Evolutionary conservation across 2,113 vertebrate genomes (phyloP), one percentile per base, ranked within the genome.

Genomic region (Mustelus asterias): DNA sequence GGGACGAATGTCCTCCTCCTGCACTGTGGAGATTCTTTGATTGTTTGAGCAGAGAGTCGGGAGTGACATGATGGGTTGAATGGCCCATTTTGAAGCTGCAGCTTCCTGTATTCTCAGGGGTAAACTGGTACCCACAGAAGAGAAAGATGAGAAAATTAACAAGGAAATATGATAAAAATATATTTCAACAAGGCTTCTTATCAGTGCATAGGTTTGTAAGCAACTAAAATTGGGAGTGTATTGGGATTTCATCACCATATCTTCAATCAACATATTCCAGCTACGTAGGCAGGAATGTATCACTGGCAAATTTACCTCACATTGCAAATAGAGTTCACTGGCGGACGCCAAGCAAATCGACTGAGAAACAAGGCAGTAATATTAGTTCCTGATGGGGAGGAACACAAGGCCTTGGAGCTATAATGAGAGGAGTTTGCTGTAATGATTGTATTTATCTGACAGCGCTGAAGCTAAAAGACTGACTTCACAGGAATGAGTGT

Each of bases 371-470:
- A 94, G 67, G 9, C 93, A 94, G 37, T 70, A 70, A 48, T 65
- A 10, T 70, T 94, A 70, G 8, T 13, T 22, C 65, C 20, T 20
- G 48, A 65, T 94, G 67, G 67, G 29, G 69, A 69, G 70, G 54
- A 18, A 54, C 37, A 41, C 37, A 94, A 72, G 9, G 67, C 37
- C 65, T 70, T 94, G 70, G 16, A 48, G 44, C 65, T 70, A 26
- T 48, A 94, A 94, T 94, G 65, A 94, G 37, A 70, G 65, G 22
- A 94, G 0, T 69, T 65, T 94, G n/a, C 93, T 48, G 67, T 94
- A 70, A 93, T 93, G 89, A 65, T 37, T 65, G n/a, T 37, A 90
- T 94, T 94, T 69, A 67, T 94, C 92, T 94, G 93, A 70, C 93
- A 94, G n/a, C 7, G 22, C 41, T 70, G 22, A 94, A 44, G 37